Conservation (phyloP, 2,113 vertebrate genomes). For the Malurus alboscapulatus region DNA sequence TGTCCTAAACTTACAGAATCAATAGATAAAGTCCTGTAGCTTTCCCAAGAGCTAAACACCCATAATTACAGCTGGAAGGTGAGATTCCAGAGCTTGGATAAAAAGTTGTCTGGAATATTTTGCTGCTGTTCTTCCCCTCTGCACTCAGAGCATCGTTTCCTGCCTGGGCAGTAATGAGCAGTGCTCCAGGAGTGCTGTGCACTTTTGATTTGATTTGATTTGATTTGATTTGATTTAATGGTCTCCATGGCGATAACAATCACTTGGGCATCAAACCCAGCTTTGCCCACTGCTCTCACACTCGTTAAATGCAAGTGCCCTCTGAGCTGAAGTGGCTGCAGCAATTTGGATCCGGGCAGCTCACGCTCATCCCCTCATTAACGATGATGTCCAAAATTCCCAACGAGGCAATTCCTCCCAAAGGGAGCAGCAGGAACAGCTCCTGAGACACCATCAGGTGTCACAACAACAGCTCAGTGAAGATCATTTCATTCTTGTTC, state of each 20-base stretch:
- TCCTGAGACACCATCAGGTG: background rate
- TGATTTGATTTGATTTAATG: background rate
- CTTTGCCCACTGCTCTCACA: background rate
- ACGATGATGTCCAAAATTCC: background rate
- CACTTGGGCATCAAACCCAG: background rate
- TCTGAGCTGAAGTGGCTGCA: background rate
- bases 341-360: background rate
- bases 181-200: background rate
- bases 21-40: background rate
- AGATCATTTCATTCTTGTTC: background rate
- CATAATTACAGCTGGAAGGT: background rate
- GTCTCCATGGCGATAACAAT: background rate
- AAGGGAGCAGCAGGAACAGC: background rate
- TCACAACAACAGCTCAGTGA: background rate
- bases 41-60: background rate
- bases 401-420: background rate
- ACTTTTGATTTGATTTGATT: background rate
- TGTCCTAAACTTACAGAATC: background rate
- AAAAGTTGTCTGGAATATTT: background rate
- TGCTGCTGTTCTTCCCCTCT: background rate
- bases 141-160: background rate
- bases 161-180: background rate
- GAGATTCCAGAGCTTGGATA: background rate
- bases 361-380: background rate
- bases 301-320: background rate